Evolutionary conservation across 1,140 invertebrate species (phyloP), one percentile per base, ranked within the genome.

Genomic region (Lerema accius): DNA sequence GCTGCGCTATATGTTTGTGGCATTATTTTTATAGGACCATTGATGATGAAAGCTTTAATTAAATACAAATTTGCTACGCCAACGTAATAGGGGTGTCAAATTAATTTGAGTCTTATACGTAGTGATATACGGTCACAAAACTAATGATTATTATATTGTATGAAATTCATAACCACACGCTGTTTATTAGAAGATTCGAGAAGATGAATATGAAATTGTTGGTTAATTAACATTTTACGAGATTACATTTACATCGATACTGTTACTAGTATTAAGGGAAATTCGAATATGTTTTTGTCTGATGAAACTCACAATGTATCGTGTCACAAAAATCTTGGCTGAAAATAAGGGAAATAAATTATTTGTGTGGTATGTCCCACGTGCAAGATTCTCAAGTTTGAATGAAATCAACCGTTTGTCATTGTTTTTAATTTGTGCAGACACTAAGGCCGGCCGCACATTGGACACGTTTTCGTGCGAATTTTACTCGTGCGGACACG

Each of bases 11-110:
- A 28, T 42, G 37, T 14, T 42, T 13, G 9, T 37, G 35, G 35
- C 35, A 28, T 55, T 46, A 23, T 23, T 55, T 37, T 55, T 55
- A 55, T 55, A 55, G 51, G 51, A 61, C 51, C 50, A 49, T 62
- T 28, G 49, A 68, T 49, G 53, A 68, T 63, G 32, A 17, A 51
- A 69, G 67, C 67, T 69, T 69, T 69, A 59, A 63, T 19, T 63
- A 13, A 68, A 37, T 11, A 37, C 35, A 37, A 37, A 11, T 37
- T 37, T 55, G 16, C 40, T 17, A 42, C 51, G 37, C 37, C 7
- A n/a, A 42, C 11, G n/a, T 14, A 15, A 39, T 3, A 40, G 15
- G 11, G 10, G 35, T 51, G 10, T 15, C 15, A 14, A 28, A 48
- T 28, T 48, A 48, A 40, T 23, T 51, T 51, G 32, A 5, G 49